These are phyloP conservation scores for Campylomormyrus numenius DNA, from an alignment of 2,113 vertebrate species.

Conservation along the genomic window DNA sequence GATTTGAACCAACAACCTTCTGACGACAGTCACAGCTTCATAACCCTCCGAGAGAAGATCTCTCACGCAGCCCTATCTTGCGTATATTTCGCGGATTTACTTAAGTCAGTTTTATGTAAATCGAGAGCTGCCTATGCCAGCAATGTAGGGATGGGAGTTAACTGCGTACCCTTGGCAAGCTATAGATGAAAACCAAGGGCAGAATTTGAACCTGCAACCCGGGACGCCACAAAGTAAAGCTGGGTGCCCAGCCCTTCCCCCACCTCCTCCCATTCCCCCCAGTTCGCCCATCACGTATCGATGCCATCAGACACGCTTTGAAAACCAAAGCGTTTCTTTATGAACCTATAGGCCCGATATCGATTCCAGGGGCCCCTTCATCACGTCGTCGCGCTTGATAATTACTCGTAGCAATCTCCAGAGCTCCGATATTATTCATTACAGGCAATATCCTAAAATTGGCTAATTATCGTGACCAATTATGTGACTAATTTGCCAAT, in stretches of 20 bases:
- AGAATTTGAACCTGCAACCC: background rate
- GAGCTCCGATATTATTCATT: conserved; percentile 60
- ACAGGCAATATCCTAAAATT: conserved; percentile 61
- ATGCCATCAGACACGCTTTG: background rate
- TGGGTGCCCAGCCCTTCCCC: background rate
- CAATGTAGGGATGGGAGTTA: background rate
- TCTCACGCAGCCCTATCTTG: background rate
- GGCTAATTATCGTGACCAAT: conserved; percentile 68
- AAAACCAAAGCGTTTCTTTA: background rate
- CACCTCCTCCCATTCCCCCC: background rate
- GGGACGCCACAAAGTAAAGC: background rate
- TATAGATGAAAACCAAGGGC: background rate
- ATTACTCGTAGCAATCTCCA: conserved; percentile 43
- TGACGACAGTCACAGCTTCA: background rate
- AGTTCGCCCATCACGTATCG: background rate
- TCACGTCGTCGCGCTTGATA: conserved; percentile 34
- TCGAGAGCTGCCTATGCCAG: background rate
- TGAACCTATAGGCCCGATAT: conserved; percentile 33
- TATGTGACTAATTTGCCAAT: conserved; percentile 65
- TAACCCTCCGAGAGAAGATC: background rate
- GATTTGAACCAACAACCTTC: background rate
- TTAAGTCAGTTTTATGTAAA: background rate
- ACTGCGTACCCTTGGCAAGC: background rate
- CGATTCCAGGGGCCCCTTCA: conserved; percentile 41
- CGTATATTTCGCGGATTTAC: background rate